These are phyloP conservation scores for Brienomyrus brachyistius DNA, from an alignment of 2,113 vertebrate species.

Conservation along the genomic window DNA sequence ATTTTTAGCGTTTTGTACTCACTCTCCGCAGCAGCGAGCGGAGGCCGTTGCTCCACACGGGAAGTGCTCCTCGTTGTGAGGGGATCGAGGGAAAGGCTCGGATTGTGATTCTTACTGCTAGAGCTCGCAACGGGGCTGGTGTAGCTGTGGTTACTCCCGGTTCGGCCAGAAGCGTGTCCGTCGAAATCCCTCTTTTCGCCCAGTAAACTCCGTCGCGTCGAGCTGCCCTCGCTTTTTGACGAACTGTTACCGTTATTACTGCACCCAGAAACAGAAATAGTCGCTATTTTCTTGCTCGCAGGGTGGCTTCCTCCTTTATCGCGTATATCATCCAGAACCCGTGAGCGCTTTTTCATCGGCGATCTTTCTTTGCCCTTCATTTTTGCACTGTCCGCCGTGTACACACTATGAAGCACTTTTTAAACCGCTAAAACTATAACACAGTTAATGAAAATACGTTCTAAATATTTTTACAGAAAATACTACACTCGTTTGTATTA, in stretches of 20 bases:
- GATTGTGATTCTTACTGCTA: slow-evolving; percentile 65
- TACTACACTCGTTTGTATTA: slow-evolving; percentile 24
- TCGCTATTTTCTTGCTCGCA: slow-evolving; percentile 81
- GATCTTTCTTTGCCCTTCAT: slow-evolving; percentile 97
- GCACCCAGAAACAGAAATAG: slow-evolving; percentile 59
- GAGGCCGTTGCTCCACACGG: slow-evolving; percentile 57
- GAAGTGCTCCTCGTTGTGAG: slow-evolving; percentile 46
- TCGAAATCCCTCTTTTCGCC: slow-evolving; percentile 79
- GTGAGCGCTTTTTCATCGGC: slow-evolving; percentile 88
- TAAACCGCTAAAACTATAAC: slow-evolving; percentile 10
- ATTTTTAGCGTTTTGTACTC: slow-evolving; percentile 96
- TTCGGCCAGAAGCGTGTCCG: slow-evolving; percentile 60
- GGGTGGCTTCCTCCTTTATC: slow-evolving; percentile 75
- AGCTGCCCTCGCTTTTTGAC: slow-evolving; percentile 67
- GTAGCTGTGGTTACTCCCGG: slow-evolving; percentile 68
- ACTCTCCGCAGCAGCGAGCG: slow-evolving; percentile 52
- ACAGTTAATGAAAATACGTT: background rate
- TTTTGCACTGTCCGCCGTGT: slow-evolving; percentile 32
- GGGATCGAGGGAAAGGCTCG: slow-evolving; percentile 56
- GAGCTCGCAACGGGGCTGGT: slow-evolving; percentile 58
- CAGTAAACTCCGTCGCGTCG: slow-evolving; percentile 67
- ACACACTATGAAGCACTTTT: slow-evolving; percentile 19
- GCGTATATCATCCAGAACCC: slow-evolving; percentile 78
- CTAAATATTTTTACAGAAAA: slow-evolving; percentile 23
- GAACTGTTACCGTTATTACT: slow-evolving; percentile 70